Evolutionary conservation across 2,888 invertebrate genomes (phyloP), one percentile per base, ranked within the genome.

Genomic region (Acronicta alni): DNA sequence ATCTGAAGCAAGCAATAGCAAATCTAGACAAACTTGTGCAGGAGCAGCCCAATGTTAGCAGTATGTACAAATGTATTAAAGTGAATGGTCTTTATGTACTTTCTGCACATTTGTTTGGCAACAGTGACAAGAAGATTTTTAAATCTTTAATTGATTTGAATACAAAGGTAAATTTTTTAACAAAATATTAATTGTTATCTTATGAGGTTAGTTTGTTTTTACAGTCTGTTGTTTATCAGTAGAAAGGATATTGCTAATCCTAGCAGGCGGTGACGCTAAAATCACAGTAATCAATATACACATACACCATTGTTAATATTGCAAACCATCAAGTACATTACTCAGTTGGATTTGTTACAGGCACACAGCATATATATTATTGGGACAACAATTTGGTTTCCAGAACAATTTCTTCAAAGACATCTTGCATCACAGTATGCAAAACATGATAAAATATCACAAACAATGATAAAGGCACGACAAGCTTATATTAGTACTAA

Each of bases 331-430:
- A 1, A 32, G 5, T 14, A 12, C 3, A 5, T 35, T 12, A 43
- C 3, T 37, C 10, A 45, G 9, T n/a, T 41, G 47, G 2, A 3
- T 30, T 43, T 72, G 72, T 92, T 92, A 14, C 85, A 97, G 96
- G 95, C 97, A 43, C 97, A 97, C 70, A 97, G 97, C 32, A 96
- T 98, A 58, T 96, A 97, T 44, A 89, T 99, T 32, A 95, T 96
- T 58, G 98, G 98, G 1, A 97, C 97, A 82, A 95, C 97, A 15
- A 88, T 98, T 53, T 99, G 98, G 98, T 96, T 97, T 80, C 98
- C 99, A 0, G 97, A 97, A 84, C 95, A 96, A 75, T 99, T 99
- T 89, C 93, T 99, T 4, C 89, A 95, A 44, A 95, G 95, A 73
- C 95, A 96, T 86, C 91, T 96, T 66, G 93, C 96, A 74, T 89